These are phyloP conservation scores for Monoplex corrugatus DNA, from an alignment of 2,888 invertebrate genomes.

Conservation along the genomic window DNA sequence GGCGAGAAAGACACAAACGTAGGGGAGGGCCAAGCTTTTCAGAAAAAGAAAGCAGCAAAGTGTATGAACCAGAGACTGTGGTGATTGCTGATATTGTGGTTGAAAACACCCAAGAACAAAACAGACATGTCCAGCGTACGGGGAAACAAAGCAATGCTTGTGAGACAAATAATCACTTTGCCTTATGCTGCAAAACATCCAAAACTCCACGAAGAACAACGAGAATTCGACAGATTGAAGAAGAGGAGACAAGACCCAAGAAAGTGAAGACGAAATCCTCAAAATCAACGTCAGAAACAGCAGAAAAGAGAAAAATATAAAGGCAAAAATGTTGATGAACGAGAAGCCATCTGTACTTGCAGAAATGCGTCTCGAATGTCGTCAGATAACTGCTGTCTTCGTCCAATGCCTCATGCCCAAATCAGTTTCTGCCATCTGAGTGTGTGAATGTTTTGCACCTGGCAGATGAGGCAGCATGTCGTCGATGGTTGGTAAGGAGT, in stretches of 20 bases:
- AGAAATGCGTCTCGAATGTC: neutral
- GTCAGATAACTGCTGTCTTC: neutral
- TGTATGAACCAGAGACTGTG: neutral
- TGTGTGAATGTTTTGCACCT: neutral
- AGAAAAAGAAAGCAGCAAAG: neutral
- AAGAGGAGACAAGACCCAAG: neutral
- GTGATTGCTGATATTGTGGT: constrained; percentile 12
- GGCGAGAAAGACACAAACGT: neutral
- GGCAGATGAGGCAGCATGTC: neutral
- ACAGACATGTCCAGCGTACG: neutral
- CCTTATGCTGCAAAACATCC: constrained; percentile 9
- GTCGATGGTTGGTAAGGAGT: neutral
- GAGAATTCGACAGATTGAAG: neutral
- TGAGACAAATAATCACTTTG: neutral
- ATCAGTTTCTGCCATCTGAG: neutral
- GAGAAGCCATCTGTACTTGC: neutral
- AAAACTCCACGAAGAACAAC: neutral
- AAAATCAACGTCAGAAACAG: neutral
- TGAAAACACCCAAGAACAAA: neutral
- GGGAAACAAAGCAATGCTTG: neutral
- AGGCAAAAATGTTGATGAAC: neutral
- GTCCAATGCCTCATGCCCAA: neutral
- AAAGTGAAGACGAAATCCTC: constrained; percentile 12
- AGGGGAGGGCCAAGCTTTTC: neutral
- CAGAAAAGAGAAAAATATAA: neutral